Conservation (phyloP, 2,113 vertebrate genomes). For the Gobius niger region DNA sequence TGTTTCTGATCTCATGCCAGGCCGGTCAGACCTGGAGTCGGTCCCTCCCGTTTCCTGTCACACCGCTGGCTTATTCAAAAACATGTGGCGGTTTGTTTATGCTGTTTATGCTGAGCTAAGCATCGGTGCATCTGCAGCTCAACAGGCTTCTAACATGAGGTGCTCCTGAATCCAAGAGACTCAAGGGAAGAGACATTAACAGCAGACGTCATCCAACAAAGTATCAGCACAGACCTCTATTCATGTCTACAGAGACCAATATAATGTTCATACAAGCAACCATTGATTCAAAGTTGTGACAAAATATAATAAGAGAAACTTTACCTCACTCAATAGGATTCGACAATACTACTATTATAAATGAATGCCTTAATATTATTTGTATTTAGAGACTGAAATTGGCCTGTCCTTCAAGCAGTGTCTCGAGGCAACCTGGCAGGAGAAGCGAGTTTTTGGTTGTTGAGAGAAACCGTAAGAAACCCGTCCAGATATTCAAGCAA, state of each 20-base stretch:
- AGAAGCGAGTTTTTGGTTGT: no score
- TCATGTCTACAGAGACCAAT: conserved; percentile 35
- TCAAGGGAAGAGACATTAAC: conserved; percentile 30
- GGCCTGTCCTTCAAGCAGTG: no score
- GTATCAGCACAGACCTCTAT: conserved; percentile 36
- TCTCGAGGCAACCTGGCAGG: no score
- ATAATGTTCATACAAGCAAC: conserved; percentile 13
- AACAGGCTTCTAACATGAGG: conserved; percentile 36
- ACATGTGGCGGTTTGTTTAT: conserved; percentile 12
- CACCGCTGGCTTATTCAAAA: conserved; percentile 36
- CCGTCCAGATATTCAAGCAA: no score
- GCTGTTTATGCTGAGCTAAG: conserved; percentile 29
- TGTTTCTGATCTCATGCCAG: conserved; percentile 61
- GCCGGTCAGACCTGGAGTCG: conserved; percentile 39
- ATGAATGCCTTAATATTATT: no score
- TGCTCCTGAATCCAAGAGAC: conserved; percentile 32
- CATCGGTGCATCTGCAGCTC: conserved; percentile 22
- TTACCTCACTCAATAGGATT: no score
- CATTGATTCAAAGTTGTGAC: no score
- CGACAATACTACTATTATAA: no score
- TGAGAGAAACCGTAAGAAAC: no score
- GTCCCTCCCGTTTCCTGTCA: conserved; percentile 69
- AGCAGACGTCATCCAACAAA: conserved; percentile 2
- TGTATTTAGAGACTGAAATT: no score
- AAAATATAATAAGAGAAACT: no score